Base-by-base conservation (phyloP, 1,140 invertebrate species). In the Achroia grisella region DNA sequence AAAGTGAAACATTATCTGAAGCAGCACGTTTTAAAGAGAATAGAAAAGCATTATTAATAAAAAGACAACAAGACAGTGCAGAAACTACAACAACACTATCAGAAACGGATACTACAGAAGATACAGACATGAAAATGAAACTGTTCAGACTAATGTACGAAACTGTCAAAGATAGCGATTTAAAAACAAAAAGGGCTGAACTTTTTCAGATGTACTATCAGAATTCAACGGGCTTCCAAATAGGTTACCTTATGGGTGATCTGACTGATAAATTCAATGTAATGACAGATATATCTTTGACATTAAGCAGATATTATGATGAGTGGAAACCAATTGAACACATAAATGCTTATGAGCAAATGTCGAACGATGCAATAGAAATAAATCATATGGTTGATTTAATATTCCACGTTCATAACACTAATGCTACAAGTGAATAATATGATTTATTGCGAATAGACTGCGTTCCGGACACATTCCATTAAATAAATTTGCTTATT, bases 281-380 rank as follows among this genome's bases (percentile, higher is more conserved):
- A 0, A 75, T 81, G 49, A 44, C 34, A 0, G 74, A 78, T 12
- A 67, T 81, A 9, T 44, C 64, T 0, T 4, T 41, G 8, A 76
- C 72, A 0, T 15, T 81, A 8, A 60, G 63, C n/a, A 39, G 62
- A 1, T 15, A 77, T 0, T 70, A 69, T 9, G 17, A 41, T 0
- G 56, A 64, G 0, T 81, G 77, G 77, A 60, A 55, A 9, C 77
- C 77, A 0, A 70, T 78, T 28, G 77, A 81, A 27, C 77, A 81
- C 40, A 71, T 81, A 1, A 81, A 78, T 11, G 77, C 72, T 0
- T 81, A 81, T 34, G 74, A 81, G 8, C 74, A 81, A 29, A 77
- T 81, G 0, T 69, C 74, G 0, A 78, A 77, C 23, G 70, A 71
- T n/a, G 74, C 62, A 0, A 77, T 80, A 0, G 71, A 80, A 14